A percentile compares a stretch with the other conserved stretches of the same genome.
These are phyloP conservation scores for Rhagoletis pomonella DNA, from an alignment of 1,140 invertebrate species.

Conservation along the genomic window DNA sequence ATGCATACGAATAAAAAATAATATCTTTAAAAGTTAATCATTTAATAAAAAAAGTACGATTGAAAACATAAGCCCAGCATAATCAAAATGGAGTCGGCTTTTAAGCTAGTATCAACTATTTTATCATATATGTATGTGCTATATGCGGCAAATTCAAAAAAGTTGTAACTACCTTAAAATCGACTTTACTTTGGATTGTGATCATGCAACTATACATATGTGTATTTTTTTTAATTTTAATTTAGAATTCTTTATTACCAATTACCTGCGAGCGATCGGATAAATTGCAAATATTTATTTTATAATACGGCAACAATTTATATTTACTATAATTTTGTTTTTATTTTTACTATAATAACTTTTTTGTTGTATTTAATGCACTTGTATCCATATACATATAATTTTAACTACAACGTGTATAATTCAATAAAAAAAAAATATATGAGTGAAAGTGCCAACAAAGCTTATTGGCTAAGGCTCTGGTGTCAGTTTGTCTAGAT, in stretches of 20 bases:
- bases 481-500: background rate
- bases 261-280: background rate
- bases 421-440: slow-evolving; percentile 1
- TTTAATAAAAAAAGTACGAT: background rate
- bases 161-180: background rate
- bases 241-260: background rate
- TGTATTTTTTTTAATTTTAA: background rate
- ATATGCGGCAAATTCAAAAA: background rate
- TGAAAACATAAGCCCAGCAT: background rate
- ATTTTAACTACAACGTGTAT: background rate
- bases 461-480: background rate
- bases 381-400: slow-evolving; percentile 10
- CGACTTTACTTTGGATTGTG: background rate
- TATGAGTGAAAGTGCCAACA: slow-evolving; percentile 26
- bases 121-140: background rate
- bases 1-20: background rate
- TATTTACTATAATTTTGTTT: slow-evolving; percentile 19
- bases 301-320: slow-evolving; percentile 21
- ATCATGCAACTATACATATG: background rate
- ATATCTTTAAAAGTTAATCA: slow-evolving; percentile 2
- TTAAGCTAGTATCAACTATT: background rate
- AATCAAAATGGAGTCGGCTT: background rate
- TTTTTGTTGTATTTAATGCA: slow-evolving; percentile 34
- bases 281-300: slow-evolving; percentile 42
- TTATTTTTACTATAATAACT: slow-evolving; percentile 11